Evolutionary conservation across 2,888 invertebrate species (phyloP).

Genomic region (Epiperipatus broadwayi): DNA sequence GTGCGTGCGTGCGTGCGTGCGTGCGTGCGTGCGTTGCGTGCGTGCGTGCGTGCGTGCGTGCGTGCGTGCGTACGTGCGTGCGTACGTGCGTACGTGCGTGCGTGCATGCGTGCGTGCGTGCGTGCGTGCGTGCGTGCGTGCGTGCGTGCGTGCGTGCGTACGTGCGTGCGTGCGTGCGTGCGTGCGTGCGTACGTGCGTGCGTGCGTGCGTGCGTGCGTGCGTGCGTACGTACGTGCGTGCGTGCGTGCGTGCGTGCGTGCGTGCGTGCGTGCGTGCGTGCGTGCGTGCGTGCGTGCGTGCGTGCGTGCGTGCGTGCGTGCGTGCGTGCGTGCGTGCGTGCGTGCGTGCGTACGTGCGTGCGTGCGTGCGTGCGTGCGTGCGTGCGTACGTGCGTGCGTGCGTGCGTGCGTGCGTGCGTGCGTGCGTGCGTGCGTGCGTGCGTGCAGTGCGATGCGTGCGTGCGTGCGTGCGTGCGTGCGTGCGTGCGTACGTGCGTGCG

Average conservation of each 20-base stretch:
- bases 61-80: conserved; percentile 12
- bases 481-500: too few relatives aligned
- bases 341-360: conserved; percentile 16
- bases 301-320: conserved; percentile 15
- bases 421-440: conserved; percentile 16
- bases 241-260: conserved; percentile 15
- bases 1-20: conserved; percentile 12
- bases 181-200: conserved; percentile 12
- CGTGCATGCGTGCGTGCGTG: conserved; percentile 9
- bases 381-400: conserved; percentile 15
- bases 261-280: conserved; percentile 16
- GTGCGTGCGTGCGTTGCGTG: conserved; percentile 11
- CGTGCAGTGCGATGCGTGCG: too few relatives aligned
- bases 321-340: conserved; percentile 15
- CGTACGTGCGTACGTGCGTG: conserved; percentile 11
- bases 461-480: conserved; percentile 1
- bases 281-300: conserved; percentile 16
- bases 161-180: conserved; percentile 11
- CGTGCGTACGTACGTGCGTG: conserved; percentile 15
- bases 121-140: conserved; percentile 9
- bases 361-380: conserved; percentile 16
- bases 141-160: conserved; percentile 8
- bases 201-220: conserved; percentile 14
- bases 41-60: conserved; percentile 12
- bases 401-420: conserved; percentile 16